phyloP scores from a whole-genome alignment of 2,797 vertebrate genomes.

The Cyprinella venusta region DNA sequence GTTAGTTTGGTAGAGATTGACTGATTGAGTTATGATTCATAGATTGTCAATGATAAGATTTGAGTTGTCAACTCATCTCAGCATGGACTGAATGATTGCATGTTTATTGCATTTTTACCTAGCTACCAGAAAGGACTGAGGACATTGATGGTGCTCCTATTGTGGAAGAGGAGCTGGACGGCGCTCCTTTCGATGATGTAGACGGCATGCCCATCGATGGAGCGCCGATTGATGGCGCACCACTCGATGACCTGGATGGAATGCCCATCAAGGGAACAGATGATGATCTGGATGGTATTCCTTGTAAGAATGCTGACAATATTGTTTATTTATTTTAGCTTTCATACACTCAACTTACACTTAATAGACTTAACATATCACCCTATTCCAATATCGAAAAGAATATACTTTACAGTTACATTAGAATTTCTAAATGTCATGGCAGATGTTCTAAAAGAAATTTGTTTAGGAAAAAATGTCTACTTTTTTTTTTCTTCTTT shows the following conservation, averaged over 20 bases:
- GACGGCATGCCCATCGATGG: slow-evolving; percentile 92
- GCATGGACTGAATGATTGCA: background rate
- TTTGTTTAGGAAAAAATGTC: background rate
- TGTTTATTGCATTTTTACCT: background rate
- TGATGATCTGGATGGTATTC: slow-evolving; percentile 95
- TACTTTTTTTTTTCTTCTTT: background rate
- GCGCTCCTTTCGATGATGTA: slow-evolving; percentile 88
- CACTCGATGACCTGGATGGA: slow-evolving; percentile 91
- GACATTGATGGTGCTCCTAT: slow-evolving; percentile 96
- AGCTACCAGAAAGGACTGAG: slow-evolving; percentile 73
- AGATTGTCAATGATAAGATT: background rate
- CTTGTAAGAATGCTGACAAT: slow-evolving; percentile 78
- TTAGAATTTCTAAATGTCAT: background rate
- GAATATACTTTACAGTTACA: background rate
- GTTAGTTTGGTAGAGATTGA: slow-evolving; percentile 26
- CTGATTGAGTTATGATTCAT: slow-evolving; percentile 2
- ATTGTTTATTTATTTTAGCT: slow-evolving; percentile 21
- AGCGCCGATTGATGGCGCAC: slow-evolving; percentile 86
- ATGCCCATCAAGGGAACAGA: slow-evolving; percentile 92
- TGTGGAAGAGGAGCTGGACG: slow-evolving; percentile 90
- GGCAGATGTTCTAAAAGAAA: background rate
- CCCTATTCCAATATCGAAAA: too few relatives aligned
- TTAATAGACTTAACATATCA: background rate
- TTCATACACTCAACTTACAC: slow-evolving; percentile 56
- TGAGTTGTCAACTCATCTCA: background rate